Conservation (phyloP, 30 jellyfish, hydroid and myxozoan species). For the Catostylus mosaicus region DNA sequence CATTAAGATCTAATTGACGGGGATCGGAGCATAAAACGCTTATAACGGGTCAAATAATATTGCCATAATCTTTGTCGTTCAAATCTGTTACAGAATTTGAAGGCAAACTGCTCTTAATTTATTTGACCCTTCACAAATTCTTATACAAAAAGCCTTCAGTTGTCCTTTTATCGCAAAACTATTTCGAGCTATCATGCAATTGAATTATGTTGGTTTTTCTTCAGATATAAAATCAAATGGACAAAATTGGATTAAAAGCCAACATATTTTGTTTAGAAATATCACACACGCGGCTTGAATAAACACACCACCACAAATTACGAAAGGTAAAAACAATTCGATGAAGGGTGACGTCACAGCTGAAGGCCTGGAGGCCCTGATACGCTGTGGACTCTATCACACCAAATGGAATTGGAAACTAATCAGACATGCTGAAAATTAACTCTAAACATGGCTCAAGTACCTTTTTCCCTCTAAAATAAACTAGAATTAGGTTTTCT, state of each 20-base stretch:
- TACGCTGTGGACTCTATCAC: too few species aligned
- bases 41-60: background rate
- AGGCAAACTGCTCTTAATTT: background rate
- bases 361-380: too few species aligned
- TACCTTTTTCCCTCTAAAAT: too few species aligned
- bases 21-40: background rate
- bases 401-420: too few species aligned
- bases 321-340: too few species aligned
- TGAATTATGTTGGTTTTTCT: conserved; percentile 4
- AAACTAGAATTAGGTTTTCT: too few species aligned
- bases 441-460: too few species aligned
- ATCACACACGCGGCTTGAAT: conserved; percentile 33
- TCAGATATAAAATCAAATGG: conserved; percentile 10
- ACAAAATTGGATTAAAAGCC: conserved; percentile 36
- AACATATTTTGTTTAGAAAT: conserved; percentile 5
- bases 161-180: conserved; percentile 5
- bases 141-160: background rate
- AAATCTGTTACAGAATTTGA: background rate
- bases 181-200: conserved; percentile 3
- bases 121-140: background rate
- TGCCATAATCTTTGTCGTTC: background rate
- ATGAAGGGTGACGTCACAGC: too few species aligned
- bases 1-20: background rate
- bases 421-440: too few species aligned
- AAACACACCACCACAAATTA: background rate